phyloP scores from a whole-genome alignment of 2,888 invertebrate species.

The Amiota minor region DNA sequence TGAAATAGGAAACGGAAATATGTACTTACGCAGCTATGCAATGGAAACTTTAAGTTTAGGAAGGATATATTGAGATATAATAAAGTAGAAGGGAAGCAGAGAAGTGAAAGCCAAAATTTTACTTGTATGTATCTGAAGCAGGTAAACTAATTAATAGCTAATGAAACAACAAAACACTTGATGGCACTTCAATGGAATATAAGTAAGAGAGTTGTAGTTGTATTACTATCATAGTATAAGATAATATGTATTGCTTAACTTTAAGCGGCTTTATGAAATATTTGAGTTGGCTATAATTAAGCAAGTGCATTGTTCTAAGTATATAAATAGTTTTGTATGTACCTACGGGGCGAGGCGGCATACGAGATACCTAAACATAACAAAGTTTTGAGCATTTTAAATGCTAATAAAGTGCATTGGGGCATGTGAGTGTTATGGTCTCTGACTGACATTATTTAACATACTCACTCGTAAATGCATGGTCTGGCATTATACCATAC shows the following conservation, averaged over 20 bases:
- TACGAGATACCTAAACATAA: neutral
- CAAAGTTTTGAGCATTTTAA: neutral
- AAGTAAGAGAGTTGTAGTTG: neutral
- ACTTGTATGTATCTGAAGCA: neutral
- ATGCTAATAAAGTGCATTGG: slow-evolving; percentile 43
- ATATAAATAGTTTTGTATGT: neutral
- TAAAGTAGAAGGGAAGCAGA: too few species aligned
- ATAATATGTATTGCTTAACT: neutral
- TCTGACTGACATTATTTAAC: neutral
- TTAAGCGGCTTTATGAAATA: slow-evolving; percentile 6
- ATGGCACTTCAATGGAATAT: neutral
- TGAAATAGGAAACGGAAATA: too few species aligned
- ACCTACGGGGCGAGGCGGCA: neutral
- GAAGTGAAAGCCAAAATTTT: neutral
- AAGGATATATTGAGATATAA: too few species aligned
- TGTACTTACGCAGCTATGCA: too few species aligned
- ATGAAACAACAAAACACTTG: slow-evolving; percentile 3
- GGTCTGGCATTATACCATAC: slow-evolving; percentile 2
- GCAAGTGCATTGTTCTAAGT: slow-evolving; percentile 12
- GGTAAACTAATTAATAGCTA: slow-evolving; percentile 4
- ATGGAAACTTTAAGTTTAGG: too few species aligned
- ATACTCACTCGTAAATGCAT: slow-evolving; percentile 43
- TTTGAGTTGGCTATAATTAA: slow-evolving; percentile 4
- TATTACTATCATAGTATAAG: neutral
- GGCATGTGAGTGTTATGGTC: slow-evolving; percentile 42